Evolutionary conservation across 2,888 invertebrate species (phyloP).

Genomic region (Melinaea marsaeus): DNA sequence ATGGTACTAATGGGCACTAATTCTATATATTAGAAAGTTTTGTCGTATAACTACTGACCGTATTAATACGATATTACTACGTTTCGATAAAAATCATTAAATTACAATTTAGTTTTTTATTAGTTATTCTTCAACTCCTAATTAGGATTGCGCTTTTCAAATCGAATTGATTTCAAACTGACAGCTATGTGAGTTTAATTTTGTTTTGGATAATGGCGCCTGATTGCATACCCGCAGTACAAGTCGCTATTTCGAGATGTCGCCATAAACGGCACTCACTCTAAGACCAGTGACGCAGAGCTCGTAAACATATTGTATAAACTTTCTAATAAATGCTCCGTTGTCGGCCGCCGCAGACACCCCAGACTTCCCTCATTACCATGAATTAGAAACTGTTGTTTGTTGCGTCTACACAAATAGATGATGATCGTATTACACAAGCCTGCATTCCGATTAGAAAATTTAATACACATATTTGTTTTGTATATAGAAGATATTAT

Average conservation of each 20-base stretch:
- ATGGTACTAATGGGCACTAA: conserved; percentile 29
- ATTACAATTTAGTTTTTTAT: not conserved
- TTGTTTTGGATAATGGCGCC: conserved; percentile 49
- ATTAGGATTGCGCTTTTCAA: not conserved
- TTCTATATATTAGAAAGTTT: conserved; percentile 9
- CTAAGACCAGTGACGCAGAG: conserved; percentile 46
- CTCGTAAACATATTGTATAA: conserved; percentile 40
- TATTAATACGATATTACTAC: not conserved
- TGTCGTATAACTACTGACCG: not conserved
- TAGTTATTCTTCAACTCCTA: not conserved
- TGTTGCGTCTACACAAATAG: conserved; percentile 7
- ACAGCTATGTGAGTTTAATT: conserved; percentile 16
- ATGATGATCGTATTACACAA: not conserved
- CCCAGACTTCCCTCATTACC: conserved; percentile 5
- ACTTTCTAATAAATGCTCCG: conserved; percentile 61
- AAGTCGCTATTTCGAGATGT: conserved; percentile 75
- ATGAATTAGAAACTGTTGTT: conserved; percentile 7
- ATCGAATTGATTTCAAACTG: not conserved
- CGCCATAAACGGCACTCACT: conserved; percentile 65
- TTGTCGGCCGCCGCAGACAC: conserved; percentile 17
- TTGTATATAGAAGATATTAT: no score
- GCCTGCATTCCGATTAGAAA: no score
- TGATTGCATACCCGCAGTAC: conserved; percentile 67
- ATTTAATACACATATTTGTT: no score
- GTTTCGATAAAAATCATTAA: not conserved